A percentile compares a stretch with the other conserved stretches of the same genome.
These are phyloP conservation scores for Perca flavescens DNA, from an alignment of 2,113 vertebrate genomes.

Conservation along the genomic window DNA sequence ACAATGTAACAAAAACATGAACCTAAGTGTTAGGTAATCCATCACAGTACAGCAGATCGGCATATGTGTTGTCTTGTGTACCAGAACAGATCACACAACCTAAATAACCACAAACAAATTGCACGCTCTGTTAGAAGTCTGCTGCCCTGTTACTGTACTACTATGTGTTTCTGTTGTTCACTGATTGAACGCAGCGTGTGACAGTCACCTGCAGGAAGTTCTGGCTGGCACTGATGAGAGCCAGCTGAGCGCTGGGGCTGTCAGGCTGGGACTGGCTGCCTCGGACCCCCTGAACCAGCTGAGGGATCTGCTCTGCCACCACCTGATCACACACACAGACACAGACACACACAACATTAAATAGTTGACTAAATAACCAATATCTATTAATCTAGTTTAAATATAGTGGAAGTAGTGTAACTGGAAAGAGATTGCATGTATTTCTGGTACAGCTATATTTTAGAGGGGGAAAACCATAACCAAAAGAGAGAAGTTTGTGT, in stretches of 20 bases:
- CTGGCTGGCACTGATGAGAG: constrained; percentile 95
- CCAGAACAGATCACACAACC: not conserved
- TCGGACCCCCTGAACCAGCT: constrained; percentile 95
- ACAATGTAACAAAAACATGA: too few relatives aligned
- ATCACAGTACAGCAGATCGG: not conserved
- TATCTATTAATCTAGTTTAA: too few relatives aligned
- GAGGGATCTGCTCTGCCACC: constrained; percentile 96
- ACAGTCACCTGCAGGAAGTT: constrained; percentile 94
- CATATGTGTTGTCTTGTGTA: not conserved
- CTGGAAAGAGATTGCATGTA: too few relatives aligned
- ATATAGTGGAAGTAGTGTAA: too few relatives aligned
- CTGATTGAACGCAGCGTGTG: not conserved
- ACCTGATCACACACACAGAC: constrained; percentile 82
- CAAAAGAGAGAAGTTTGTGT: not conserved
- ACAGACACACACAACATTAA: not conserved
- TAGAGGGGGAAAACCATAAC: not conserved
- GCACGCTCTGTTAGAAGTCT: not conserved
- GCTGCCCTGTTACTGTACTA: not conserved
- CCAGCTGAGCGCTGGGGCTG: constrained; percentile 95
- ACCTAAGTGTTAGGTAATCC: too few relatives aligned
- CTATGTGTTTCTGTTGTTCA: not conserved
- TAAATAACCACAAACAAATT: not conserved
- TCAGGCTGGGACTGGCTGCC: constrained; percentile 96
- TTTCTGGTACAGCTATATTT: not conserved
- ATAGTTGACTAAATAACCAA: too few relatives aligned